These are phyloP conservation scores for Artemia sp. DNA, from an alignment of 2,888 invertebrate species.

Conservation along the genomic window DNA sequence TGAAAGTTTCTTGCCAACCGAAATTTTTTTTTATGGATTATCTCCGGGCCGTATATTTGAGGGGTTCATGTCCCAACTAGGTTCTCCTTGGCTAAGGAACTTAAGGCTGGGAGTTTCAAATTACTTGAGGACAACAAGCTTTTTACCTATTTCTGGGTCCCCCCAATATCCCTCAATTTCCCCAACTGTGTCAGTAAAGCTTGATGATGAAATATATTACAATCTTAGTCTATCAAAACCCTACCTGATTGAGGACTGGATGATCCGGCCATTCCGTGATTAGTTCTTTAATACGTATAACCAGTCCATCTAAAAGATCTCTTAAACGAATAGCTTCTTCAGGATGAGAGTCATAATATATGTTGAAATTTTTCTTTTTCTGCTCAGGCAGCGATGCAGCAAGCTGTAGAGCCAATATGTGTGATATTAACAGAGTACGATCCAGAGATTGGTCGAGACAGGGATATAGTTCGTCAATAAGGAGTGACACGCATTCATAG, in stretches of 20 bases:
- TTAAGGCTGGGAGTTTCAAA: no score
- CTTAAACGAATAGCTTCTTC: conserved; percentile 54
- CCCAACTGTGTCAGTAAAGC: background rate
- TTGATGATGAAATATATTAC: no score
- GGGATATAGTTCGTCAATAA: conserved; percentile 39
- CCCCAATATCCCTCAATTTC: no score
- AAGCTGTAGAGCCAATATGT: conserved; percentile 12
- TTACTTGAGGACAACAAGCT: no score
- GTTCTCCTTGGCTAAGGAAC: no score
- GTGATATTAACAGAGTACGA: conserved; percentile 33
- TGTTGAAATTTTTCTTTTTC: conserved; percentile 37
- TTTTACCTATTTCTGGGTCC: no score
- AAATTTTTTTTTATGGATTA: no score
- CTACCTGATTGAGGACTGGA: conserved; percentile 60
- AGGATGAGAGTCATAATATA: conserved; percentile 68
- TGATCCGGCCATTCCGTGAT: conserved; percentile 73
- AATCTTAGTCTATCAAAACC: no score
- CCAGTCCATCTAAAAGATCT: conserved; percentile 49
- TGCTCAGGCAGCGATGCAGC: conserved; percentile 20
- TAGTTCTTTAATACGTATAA: conserved; percentile 42
- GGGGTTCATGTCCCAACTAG: no score
- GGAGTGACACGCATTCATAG: conserved; percentile 41
- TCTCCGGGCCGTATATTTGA: no score
- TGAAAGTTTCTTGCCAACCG: no score
- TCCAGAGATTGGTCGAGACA: conserved; percentile 41